Percentiles rank a stretch among this genome's conserved stretches.
phyloP scores from a whole-genome alignment of 35 echinoderm and acorn worm genomes.

The Anneissia japonica region DNA sequence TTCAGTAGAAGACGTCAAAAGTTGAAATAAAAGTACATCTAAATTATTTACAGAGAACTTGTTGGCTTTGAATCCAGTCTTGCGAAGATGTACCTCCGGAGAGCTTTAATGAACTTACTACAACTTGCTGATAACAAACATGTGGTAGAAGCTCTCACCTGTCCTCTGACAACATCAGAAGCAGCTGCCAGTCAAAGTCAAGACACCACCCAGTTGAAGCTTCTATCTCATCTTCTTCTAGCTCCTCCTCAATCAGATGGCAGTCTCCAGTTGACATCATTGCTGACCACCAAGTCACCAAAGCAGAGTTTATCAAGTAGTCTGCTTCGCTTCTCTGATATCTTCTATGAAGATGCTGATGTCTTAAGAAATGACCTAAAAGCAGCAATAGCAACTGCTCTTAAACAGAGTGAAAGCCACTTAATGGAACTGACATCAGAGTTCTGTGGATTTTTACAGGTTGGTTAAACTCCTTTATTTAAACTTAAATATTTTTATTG shows the following conservation, averaged over 20 bases:
- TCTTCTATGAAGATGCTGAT: conserved; percentile 44
- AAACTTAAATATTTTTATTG: not conserved
- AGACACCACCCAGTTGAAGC: conserved; percentile 53
- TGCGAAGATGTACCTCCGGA: conserved; percentile 46
- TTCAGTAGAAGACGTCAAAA: too few relatives aligned
- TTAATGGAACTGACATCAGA: conserved; percentile 66
- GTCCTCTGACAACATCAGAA: conserved; percentile 41
- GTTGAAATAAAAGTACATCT: too few relatives aligned
- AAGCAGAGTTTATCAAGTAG: conserved; percentile 40
- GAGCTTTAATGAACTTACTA: conserved; percentile 58
- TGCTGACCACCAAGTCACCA: conserved; percentile 37
- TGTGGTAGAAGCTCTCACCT: conserved; percentile 53
- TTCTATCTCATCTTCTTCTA: conserved; percentile 61
- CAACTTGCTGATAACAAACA: conserved; percentile 55
- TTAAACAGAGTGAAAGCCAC: conserved; percentile 49
- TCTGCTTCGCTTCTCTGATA: conserved; percentile 39
- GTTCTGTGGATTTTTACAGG: conserved; percentile 64
- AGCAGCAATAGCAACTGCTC: conserved; percentile 72
- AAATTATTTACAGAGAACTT: conserved; percentile 39
- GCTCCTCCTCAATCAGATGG: conserved; percentile 59
- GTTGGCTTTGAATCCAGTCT: conserved; percentile 36
- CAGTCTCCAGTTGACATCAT: conserved; percentile 20
- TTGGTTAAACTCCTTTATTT: not conserved
- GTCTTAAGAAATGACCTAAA: conserved; percentile 43
- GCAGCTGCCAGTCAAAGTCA: conserved; percentile 40